Conservation (phyloP, 2,797 vertebrate species). For the Oceanodroma leucorhoa region DNA sequence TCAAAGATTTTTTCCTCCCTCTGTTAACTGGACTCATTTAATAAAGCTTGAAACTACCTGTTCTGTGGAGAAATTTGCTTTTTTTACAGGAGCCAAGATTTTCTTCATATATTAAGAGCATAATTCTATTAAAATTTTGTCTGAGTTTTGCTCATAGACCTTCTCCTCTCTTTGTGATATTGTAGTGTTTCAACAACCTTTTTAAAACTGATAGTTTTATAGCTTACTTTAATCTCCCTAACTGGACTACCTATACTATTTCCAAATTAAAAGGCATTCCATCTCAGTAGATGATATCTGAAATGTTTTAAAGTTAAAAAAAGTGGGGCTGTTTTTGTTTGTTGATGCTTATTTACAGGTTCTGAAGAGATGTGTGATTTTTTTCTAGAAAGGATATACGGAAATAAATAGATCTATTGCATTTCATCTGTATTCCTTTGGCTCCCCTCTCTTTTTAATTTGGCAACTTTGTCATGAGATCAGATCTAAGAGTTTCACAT, state of each 20-base stretch:
- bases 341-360: not conserved
- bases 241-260: not conserved
- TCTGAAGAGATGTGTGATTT: not conserved
- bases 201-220: not conserved
- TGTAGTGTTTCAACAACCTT: not conserved
- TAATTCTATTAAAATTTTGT: not conserved
- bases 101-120: fast-evolving
- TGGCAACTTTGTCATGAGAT: not conserved
- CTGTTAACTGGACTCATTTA: not conserved
- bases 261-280: not conserved
- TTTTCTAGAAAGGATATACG: not conserved
- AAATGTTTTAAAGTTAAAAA: not conserved
- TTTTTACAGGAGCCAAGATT: not conserved
- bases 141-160: not conserved
- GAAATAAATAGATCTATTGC: not conserved
- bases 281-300: fast-evolving
- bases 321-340: not conserved
- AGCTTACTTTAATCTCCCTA: not conserved
- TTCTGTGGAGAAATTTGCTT: not conserved
- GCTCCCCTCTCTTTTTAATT: not conserved
- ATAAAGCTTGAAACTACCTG: not conserved
- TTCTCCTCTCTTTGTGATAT: not conserved
- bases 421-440: not conserved
- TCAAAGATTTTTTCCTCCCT: not conserved
- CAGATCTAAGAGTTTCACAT: not conserved